Evolutionary conservation across 1,140 invertebrate species (phyloP), one percentile per base, ranked within the genome.

Genomic region (Vollenhovia emeryi): DNA sequence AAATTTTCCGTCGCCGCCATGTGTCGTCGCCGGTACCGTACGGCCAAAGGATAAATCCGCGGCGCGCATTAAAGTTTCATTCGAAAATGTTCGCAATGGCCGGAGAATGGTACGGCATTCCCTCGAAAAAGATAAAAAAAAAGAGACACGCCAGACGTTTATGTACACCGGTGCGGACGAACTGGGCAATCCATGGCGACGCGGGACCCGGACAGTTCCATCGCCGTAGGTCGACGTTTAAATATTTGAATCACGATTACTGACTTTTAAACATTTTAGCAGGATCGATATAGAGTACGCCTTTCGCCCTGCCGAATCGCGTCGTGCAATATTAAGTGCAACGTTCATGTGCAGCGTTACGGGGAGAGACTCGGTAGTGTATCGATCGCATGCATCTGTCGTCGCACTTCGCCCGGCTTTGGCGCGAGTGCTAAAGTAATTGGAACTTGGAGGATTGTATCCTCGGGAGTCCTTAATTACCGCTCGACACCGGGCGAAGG

Each of bases 391-490:
- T 82, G 78, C 78, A 82, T 82, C 78, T 82, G 78, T 82, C 78
- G 78, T 84, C 71, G 80, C 71, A 76, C 45, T 84, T 84, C n/a
- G 66, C 66, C 50, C 50, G 50, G 78, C 78, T 73, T 82, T 79
- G 78, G 78, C 66, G 66, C 78, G 78, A 73, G 50, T 57, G 78
- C 66, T 82, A 82, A 82, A 82, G 78, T 82, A 82, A 85, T 80
- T 78, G 75, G 60, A 85, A 80, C 62, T 68, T 80, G 84, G 76
- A 80, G 57, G 78, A 85, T 83, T 86, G 71, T 76, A 79, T 60
- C 71, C 59, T 48, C 78, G 69, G 66, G 86, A 85, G 85, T 87
- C 85, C 69, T 90, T 89, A 90, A 90, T 89, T 84, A 87, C 78
- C 84, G 76, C 76, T 78, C 73, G 86, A 86, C 48, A 69, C n/a